Conservation (phyloP, 2,113 vertebrate genomes). For the Syrmaticus mikado region DNA sequence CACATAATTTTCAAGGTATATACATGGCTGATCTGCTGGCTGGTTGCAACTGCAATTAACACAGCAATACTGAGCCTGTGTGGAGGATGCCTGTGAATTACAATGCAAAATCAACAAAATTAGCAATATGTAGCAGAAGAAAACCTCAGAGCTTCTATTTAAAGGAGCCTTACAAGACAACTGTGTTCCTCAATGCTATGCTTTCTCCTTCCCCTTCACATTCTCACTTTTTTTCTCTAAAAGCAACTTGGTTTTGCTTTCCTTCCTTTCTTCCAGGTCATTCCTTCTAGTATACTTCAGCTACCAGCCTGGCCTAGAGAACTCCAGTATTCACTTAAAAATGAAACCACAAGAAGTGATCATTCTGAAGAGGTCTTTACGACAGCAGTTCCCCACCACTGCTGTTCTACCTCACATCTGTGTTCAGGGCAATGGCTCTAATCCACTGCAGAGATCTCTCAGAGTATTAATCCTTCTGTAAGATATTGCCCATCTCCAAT, state of each 20-base stretch:
- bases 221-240: background rate
- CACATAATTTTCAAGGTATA: conserved; percentile 21
- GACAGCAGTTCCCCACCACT: background rate
- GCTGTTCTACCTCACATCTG: background rate
- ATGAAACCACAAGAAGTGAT: background rate
- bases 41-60: conserved; percentile 37
- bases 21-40: background rate
- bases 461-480: background rate
- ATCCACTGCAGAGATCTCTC: background rate
- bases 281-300: background rate
- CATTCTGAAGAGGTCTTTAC: background rate
- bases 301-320: background rate
- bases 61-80: background rate
- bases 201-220: background rate
- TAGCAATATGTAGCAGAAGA: background rate
- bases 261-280: background rate
- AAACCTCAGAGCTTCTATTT: background rate
- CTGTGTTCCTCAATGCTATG: background rate
- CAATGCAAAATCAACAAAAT: background rate
- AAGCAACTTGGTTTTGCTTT: background rate
- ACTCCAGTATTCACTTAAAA: background rate
- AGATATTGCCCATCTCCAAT: background rate
- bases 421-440: background rate
- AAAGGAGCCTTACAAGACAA: background rate
- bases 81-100: conserved; percentile 20